Evolutionary conservation across 2,113 vertebrate genomes (phyloP).

Genomic region (Triplophysa rosa): DNA sequence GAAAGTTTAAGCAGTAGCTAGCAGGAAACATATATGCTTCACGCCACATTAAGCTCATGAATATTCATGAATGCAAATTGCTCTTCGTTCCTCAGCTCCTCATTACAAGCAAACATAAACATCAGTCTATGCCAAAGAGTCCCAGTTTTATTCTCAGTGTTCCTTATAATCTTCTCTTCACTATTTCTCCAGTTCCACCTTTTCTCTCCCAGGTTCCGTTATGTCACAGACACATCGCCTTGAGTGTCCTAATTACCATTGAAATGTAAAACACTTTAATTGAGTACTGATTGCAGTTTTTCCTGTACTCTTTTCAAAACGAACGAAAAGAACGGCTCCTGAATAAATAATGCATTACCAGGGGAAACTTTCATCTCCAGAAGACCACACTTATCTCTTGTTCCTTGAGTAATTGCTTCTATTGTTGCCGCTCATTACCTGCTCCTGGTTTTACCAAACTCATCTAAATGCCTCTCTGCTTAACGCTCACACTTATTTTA

Average conservation of each 20-base stretch:
- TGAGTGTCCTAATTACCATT: conserved; percentile 56
- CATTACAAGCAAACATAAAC: conserved; percentile 23
- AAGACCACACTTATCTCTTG: conserved; percentile 50
- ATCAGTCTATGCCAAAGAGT: conserved; percentile 1
- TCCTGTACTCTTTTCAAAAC: conserved; percentile 43
- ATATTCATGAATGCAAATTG: conserved; percentile 7
- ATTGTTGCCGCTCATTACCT: conserved; percentile 54
- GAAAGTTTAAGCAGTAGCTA: background rate
- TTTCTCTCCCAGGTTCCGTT: conserved; percentile 43
- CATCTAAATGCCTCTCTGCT: conserved; percentile 37
- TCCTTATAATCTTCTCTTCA: conserved; percentile 59
- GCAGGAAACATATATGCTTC: background rate
- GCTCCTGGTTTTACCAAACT: conserved; percentile 47
- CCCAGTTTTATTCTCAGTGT: conserved; percentile 48
- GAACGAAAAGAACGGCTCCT: background rate
- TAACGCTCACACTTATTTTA: conserved; percentile 39
- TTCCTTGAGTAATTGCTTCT: conserved; percentile 55
- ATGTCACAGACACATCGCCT: conserved; percentile 57
- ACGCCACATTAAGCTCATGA: background rate
- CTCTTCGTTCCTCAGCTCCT: background rate
- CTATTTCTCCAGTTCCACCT: conserved; percentile 57
- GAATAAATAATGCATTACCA: conserved; percentile 55
- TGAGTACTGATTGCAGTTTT: conserved; percentile 72
- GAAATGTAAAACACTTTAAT: conserved; percentile 74
- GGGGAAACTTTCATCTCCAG: conserved; percentile 50